Evolutionary conservation across 2,888 invertebrate species (phyloP).

Genomic region (Galerucella calmariensis): DNA sequence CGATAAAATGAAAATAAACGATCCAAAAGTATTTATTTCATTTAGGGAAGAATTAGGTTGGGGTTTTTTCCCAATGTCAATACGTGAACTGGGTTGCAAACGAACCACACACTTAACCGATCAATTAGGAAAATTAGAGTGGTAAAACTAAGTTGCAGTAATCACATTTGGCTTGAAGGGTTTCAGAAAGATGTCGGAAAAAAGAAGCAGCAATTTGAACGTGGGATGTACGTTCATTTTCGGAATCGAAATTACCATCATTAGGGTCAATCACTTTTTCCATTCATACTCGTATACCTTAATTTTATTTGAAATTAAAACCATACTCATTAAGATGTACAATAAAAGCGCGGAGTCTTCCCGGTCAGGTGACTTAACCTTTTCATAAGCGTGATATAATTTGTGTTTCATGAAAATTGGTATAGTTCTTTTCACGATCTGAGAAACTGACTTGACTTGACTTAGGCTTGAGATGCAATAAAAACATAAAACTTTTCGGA

Average conservation of each 20-base stretch:
- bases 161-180: conserved; percentile 12
- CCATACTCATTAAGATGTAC: too few relatives aligned
- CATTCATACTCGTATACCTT: not conserved
- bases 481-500: too few relatives aligned
- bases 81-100: conserved; percentile 14
- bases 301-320: not conserved
- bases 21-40: conserved; percentile 12
- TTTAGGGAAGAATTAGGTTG: conserved; percentile 7
- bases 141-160: conserved; percentile 13
- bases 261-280: not conserved
- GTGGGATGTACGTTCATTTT: not conserved
- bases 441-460: too few relatives aligned
- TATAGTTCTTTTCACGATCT: too few relatives aligned
- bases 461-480: too few relatives aligned
- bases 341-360: too few relatives aligned
- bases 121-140: conserved; percentile 18
- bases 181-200: not conserved
- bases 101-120: conserved; percentile 12
- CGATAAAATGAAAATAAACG: conserved; percentile 19
- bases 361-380: too few relatives aligned
- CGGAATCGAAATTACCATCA: not conserved
- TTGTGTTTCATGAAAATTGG: too few relatives aligned
- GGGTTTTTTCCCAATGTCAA: conserved; percentile 7
- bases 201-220: conserved; percentile 8
- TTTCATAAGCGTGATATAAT: too few relatives aligned